Evolutionary conservation across 2,797 vertebrate genomes (phyloP), one percentile per base, ranked within the genome.

Genomic region (Spizella passerina): DNA sequence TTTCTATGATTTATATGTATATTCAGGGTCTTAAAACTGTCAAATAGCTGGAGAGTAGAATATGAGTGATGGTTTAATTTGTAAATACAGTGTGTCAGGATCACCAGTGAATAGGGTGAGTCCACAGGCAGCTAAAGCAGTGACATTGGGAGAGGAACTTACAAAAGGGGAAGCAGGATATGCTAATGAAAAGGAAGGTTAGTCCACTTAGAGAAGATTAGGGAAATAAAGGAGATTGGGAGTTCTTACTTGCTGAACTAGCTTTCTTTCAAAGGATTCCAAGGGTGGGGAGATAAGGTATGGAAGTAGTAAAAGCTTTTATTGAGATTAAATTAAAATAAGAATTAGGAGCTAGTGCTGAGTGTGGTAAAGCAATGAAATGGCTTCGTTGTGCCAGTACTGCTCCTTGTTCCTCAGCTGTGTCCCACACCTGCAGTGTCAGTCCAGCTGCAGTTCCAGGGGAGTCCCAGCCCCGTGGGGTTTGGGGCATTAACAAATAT

Each of bases 281-380:
- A 81, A 69, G 50, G 50, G 15, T 85, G 43, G 30, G 5, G 20
- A 91, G 72, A 64, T 56, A 84, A 86, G 11, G 55, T 63, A 30
- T 78, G 79, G 73, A 94, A 72, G 43, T 9, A 63, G 14, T 70
- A 73, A 82, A 93, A 93, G 82, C 82, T 94, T 87, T 82, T 89
- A 76, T 36, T 38, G 44, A 78, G 65, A 88, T 96, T 78, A 93
- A 87, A 91, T 49, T 46, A 55, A 93, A 96, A 70, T 44, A 86
- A 55, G 80, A 77, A 76, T 43, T 26, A 90, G 36, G 53, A 80
- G 71, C 61, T 61, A 44, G 23, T 63, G 55, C 56, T 66, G 64
- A 88, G 53, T 6, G 19, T 49, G 72, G 53, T 29, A 63, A 39
- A 88, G 80, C 73, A 87, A 89, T 60, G 8, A 87, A 85, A 50